Percentiles rank a stretch among this genome's conserved stretches.
These are phyloP conservation scores for Trachemys scripta DNA, from an alignment of 2,113 vertebrate genomes.

Conservation along the genomic window DNA sequence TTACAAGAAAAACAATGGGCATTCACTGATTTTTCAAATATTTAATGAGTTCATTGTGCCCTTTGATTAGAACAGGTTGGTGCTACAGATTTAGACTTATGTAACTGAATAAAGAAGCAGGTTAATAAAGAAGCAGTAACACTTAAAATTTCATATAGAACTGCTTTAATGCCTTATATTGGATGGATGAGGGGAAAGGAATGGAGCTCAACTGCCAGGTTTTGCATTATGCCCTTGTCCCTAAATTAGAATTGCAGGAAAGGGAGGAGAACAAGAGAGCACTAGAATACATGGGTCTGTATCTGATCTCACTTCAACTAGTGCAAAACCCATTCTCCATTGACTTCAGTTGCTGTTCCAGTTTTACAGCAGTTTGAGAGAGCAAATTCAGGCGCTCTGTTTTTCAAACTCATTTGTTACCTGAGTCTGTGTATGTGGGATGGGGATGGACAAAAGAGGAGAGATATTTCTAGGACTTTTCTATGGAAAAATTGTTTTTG, in stretches of 20 bases:
- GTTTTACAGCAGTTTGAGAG: not conserved
- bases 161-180: not conserved
- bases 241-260: not conserved
- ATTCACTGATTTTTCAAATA: not conserved
- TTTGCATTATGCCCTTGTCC: not conserved
- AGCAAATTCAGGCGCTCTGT: not conserved
- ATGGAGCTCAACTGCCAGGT: not conserved
- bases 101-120: not conserved
- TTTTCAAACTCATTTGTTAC: not conserved
- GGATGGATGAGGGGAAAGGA: not conserved
- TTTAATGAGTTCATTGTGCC: not conserved
- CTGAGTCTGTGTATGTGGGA: not conserved
- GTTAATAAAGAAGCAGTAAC: not conserved
- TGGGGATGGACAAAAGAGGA: not conserved
- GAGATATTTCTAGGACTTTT: not conserved
- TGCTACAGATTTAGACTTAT: not conserved
- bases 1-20: not conserved
- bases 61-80: not conserved
- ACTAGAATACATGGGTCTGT: not conserved
- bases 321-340: not conserved
- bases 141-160: not conserved
- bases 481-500: not conserved
- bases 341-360: not conserved
- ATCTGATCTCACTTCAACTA: not conserved
- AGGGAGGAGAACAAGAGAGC: not conserved